Evolutionary conservation across 2,797 vertebrate species (phyloP).

Genomic region (Iguana delicatissima): DNA sequence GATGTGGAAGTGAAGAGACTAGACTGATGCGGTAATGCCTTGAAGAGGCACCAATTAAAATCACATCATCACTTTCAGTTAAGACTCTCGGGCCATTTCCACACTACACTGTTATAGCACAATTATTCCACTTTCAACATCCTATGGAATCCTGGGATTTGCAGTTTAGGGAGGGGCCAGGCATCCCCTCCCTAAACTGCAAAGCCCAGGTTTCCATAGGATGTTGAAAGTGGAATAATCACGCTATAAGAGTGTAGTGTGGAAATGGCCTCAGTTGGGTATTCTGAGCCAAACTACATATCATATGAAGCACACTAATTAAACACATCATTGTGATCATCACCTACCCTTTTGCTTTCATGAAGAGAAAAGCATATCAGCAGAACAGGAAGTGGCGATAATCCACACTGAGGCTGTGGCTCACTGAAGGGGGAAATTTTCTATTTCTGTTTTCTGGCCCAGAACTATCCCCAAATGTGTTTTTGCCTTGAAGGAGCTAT

Average conservation of each 20-base stretch:
- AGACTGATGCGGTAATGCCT: not conserved
- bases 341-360: not conserved
- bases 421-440: not conserved
- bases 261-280: no score
- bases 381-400: not conserved
- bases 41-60: not conserved
- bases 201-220: no score
- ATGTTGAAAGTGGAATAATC: no score
- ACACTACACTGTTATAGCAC: no score
- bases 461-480: not conserved
- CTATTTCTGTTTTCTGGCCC: not conserved
- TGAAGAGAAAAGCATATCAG: not conserved
- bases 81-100: not conserved
- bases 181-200: no score
- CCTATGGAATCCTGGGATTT: no score
- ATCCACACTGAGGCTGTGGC: not conserved
- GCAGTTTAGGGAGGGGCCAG: no score
- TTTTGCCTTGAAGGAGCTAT: no score
- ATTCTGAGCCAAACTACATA: not conserved
- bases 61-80: not conserved
- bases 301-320: not conserved
- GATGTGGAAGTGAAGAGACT: not conserved
- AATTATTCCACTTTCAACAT: no score
- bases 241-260: no score
- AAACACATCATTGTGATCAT: no score